phyloP scores from a whole-genome alignment of 2,797 vertebrate genomes.

The Oceanodroma leucorhoa region DNA sequence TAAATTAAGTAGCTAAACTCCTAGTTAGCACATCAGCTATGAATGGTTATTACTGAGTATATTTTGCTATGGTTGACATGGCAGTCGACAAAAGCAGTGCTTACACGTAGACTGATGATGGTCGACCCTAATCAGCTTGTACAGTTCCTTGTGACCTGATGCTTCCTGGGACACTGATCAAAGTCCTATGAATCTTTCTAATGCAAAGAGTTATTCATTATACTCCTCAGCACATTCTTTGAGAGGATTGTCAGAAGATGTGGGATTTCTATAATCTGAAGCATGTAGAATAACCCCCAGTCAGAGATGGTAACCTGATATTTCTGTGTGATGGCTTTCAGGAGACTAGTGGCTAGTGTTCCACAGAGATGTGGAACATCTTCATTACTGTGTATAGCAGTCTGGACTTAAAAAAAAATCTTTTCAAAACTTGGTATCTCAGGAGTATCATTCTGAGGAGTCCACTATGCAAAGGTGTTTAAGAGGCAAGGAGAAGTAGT shows the following conservation, averaged over 20 bases:
- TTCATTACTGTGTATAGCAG: background rate
- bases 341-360: background rate
- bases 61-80: slow-evolving; percentile 21
- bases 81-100: slow-evolving; percentile 21
- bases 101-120: background rate
- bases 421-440: background rate
- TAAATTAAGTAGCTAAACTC: background rate
- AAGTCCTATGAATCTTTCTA: slow-evolving; percentile 65
- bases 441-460: background rate
- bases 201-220: slow-evolving; percentile 64
- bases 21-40: slow-evolving; percentile 1
- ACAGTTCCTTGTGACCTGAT: slow-evolving; percentile 61
- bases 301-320: slow-evolving; percentile 28
- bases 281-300: background rate
- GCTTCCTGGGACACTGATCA: slow-evolving; percentile 65
- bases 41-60: slow-evolving; percentile 11
- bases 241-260: slow-evolving; percentile 44
- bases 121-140: slow-evolving; percentile 56
- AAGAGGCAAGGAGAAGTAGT: background rate
- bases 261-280: slow-evolving; percentile 47
- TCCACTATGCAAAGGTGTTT: background rate
- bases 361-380: background rate
- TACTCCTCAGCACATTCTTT: slow-evolving; percentile 57
- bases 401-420: background rate
- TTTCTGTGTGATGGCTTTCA: background rate